phyloP scores from a whole-genome alignment of 92 coral and sea anemone species.

The Palythoa heliodiscus region DNA sequence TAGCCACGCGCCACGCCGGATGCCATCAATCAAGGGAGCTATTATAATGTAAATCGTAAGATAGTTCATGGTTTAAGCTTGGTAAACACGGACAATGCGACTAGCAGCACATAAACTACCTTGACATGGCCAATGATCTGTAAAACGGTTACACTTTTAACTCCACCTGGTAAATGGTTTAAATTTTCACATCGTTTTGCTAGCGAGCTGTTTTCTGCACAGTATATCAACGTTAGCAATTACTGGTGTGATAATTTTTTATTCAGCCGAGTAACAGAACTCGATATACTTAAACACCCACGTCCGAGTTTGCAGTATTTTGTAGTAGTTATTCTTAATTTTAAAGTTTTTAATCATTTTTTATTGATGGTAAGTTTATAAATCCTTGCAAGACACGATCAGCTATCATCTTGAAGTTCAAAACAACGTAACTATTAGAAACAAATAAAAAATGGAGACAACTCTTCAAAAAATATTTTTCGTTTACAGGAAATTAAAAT shows the following conservation, averaged over 20 bases:
- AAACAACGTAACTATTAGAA: neutral
- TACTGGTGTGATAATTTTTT: neutral
- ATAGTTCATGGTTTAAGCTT: conserved; percentile 60
- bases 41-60: conserved; percentile 80
- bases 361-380: neutral
- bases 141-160: conserved; percentile 31
- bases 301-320: neutral
- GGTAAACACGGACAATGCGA: conserved; percentile 54
- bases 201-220: neutral
- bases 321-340: neutral
- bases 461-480: conserved; percentile 5
- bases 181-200: conserved; percentile 2
- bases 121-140: conserved; percentile 39
- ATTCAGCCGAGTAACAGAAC: neutral
- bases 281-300: neutral
- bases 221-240: neutral
- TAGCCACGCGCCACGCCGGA: conserved; percentile 83
- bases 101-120: neutral
- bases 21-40: conserved; percentile 69
- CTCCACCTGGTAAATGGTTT: conserved; percentile 25
- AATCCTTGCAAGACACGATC: neutral
- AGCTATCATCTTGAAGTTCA: neutral
- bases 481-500: conserved; percentile 32
- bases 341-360: conserved; percentile 14
- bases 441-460: neutral